Base-by-base conservation (phyloP, 2,113 vertebrate species). In the Gnathonemus echidnorhynchus region DNA sequence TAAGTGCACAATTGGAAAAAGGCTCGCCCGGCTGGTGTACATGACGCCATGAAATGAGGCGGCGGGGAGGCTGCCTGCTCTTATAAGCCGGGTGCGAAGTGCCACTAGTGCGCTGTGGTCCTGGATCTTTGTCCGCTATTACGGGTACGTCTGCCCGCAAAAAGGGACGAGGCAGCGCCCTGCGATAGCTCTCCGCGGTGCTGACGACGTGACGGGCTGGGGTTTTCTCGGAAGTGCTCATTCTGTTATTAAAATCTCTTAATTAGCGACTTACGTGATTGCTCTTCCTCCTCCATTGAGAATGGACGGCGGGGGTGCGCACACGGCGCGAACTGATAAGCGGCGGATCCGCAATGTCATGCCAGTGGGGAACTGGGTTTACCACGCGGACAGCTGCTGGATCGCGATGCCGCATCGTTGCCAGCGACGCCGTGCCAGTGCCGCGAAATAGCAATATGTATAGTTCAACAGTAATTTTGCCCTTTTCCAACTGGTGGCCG, bases 151-250 rank as follows among this genome's bases (percentile, higher is more conserved):
- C 74, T 80, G 1, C 17, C 31, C 13, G 74, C 31, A 42, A 80
- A 70, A 70, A 70, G 10, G 39, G 5, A 45, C 35, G 15, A 17
- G 31, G 77, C 1, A 45, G 39, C 77, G 8, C 39, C 10, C 19
- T 45, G 86, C 1, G 85, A 87, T 83, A 52, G 87, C 90, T 91
- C 58, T 91, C 90, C 89, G 42, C 45, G 91, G 91, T 91, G 50
- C 90, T 92, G 92, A 92, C 89, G 39, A 66, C 17, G 53, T 62
- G 39, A 19, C 35, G 21, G 42, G 1, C 10, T 21, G 24, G 39
- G 39, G 4, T 56, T 58, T 53, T 88, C 35, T 58, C 49, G 42
- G 21, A 66, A 83, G 27, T 45, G 56, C 35, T 21, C 19, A 17
- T 70, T 1, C 39, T 35, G 24, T 49, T 15, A 48, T 74, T 74